Evolutionary conservation across 2,797 vertebrate species (phyloP).

Genomic region (Acipenser transmontanus): DNA sequence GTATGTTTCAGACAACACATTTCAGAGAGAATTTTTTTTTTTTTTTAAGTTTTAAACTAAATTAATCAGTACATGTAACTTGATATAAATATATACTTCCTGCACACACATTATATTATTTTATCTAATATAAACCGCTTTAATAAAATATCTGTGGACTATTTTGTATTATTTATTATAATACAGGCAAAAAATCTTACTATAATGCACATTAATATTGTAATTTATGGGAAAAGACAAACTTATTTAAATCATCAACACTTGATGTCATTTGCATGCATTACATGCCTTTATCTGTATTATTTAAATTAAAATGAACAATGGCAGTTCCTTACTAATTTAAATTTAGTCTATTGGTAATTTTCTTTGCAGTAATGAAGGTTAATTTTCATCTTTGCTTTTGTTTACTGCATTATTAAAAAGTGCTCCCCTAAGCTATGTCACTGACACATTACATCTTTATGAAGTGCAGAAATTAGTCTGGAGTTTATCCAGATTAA

Average conservation of each 20-base stretch:
- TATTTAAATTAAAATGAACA: slow-evolving; percentile 59
- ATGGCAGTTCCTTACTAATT: slow-evolving; percentile 74
- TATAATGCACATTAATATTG: neutral
- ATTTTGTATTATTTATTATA: too few relatives aligned
- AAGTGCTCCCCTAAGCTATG: slow-evolving; percentile 80
- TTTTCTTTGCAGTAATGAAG: slow-evolving; percentile 82
- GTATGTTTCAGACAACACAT: slow-evolving; percentile 39
- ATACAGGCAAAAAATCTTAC: too few relatives aligned
- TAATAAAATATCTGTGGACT: slow-evolving; percentile 43
- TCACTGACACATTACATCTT: slow-evolving; percentile 79
- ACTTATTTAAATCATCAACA: slow-evolving; percentile 51
- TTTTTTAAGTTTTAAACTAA: too few relatives aligned
- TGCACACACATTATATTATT: too few relatives aligned
- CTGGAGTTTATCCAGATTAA: slow-evolving; percentile 97
- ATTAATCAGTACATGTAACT: too few relatives aligned
- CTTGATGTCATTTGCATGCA: slow-evolving; percentile 40
- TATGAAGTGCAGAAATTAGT: slow-evolving; percentile 84
- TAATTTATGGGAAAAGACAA: neutral
- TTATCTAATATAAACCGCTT: slow-evolving; percentile 18
- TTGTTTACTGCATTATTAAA: slow-evolving; percentile 92
- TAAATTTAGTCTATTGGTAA: slow-evolving; percentile 78
- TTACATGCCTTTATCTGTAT: slow-evolving; percentile 54
- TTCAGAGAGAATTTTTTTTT: too few relatives aligned
- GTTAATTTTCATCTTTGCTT: slow-evolving; percentile 81
- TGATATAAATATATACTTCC: too few relatives aligned